Evolutionary conservation across 2,113 vertebrate species (phyloP).

Genomic region (human (Homo sapiens)): DNA sequence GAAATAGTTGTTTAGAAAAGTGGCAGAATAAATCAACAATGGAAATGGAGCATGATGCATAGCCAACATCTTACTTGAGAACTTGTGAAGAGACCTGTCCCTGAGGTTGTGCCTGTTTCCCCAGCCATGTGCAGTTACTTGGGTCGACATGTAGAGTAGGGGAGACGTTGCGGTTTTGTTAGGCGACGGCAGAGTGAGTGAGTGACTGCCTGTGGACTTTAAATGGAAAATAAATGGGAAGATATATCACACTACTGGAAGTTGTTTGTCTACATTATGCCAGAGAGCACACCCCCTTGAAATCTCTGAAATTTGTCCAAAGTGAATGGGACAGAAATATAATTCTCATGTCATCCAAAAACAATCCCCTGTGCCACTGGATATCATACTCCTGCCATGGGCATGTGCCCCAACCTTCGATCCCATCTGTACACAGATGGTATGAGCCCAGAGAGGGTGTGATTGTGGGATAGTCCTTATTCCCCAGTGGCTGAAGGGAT

Average conservation of each 20-base stretch:
- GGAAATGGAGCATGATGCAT: background rate
- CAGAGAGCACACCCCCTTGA: background rate
- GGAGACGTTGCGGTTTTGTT: background rate
- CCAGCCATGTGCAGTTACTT: too few relatives aligned
- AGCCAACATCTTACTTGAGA: background rate
- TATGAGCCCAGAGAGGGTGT: background rate
- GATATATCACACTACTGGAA: background rate
- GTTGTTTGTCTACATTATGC: background rate
- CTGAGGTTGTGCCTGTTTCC: background rate
- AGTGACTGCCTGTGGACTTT: background rate
- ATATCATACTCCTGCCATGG: fast-evolving
- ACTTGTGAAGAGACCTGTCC: background rate
- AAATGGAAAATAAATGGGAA: background rate
- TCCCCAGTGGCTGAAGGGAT: background rate
- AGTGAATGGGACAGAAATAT: background rate
- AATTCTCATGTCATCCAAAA: background rate
- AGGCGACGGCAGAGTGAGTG: background rate
- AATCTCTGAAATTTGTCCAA: background rate
- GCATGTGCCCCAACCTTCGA: background rate
- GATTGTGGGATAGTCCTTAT: too few relatives aligned
- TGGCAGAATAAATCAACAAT: background rate
- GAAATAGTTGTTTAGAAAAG: background rate
- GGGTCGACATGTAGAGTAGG: background rate
- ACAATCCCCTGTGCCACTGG: background rate
- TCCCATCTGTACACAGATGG: background rate